phyloP scores from a whole-genome alignment of 1,140 invertebrate genomes.

The Hirudo medicinalis region DNA sequence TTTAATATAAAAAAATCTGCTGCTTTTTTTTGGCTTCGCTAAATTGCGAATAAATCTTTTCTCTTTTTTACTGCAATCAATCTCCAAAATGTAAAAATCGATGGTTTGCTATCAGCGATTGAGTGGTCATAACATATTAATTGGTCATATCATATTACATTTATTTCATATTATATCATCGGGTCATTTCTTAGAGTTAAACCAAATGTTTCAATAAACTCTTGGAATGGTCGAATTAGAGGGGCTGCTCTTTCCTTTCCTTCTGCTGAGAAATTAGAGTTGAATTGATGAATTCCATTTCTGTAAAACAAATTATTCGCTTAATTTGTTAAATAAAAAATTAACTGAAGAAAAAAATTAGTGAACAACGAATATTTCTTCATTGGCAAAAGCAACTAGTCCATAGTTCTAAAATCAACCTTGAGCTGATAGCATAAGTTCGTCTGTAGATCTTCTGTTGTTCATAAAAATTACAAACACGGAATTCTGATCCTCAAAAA shows the following conservation, averaged over 20 bases:
- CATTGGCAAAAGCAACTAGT: neutral
- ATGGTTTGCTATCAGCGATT: no score
- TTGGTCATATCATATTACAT: no score
- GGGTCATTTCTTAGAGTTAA: no score
- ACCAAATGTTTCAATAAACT: no score
- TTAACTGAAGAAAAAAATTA: neutral
- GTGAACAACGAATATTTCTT: neutral
- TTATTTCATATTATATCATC: no score
- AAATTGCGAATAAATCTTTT: no score
- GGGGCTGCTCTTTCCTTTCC: neutral
- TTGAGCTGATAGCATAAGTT: neutral
- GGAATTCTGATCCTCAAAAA: slow-evolving; percentile 6
- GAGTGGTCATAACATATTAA: no score
- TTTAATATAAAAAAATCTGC: no score
- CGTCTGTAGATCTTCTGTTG: neutral
- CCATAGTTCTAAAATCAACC: neutral
- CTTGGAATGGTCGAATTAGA: no score
- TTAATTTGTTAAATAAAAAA: neutral
- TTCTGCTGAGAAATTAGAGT: neutral
- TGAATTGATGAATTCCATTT: slow-evolving; percentile 12
- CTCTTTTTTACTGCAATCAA: no score
- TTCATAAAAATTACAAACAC: slow-evolving; percentile 3
- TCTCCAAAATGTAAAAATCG: no score
- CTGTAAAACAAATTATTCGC: neutral
- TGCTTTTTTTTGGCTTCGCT: no score